Conservation (phyloP, 2,113 vertebrate species). For the Anoplopoma fimbria region DNA sequence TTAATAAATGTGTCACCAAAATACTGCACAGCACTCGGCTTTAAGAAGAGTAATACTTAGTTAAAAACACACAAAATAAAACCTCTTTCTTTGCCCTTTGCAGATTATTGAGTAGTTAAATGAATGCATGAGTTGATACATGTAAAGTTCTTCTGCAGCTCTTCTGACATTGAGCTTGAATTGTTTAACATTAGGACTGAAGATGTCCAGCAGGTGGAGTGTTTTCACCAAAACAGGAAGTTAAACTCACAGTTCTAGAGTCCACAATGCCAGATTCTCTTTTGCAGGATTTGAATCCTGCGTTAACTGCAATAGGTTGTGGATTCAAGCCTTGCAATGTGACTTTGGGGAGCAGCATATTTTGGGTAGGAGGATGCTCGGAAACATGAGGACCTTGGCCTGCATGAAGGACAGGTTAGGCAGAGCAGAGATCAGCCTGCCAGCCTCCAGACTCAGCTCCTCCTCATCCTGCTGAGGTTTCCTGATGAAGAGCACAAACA, state of each 20-base stretch:
- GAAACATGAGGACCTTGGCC: constrained; percentile 94
- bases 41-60: background rate
- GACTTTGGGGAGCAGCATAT: background rate
- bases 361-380: constrained; percentile 83
- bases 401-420: constrained; percentile 93
- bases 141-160: background rate
- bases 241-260: background rate
- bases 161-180: background rate
- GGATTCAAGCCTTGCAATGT: background rate
- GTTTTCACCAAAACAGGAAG: constrained; percentile 12
- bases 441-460: constrained; percentile 88
- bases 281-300: background rate
- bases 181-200: background rate
- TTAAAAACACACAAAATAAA: background rate
- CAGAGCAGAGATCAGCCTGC: constrained; percentile 86
- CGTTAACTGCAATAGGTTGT: background rate
- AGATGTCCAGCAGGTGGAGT: constrained; percentile 36
- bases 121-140: background rate
- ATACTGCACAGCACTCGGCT: constrained; percentile 2
- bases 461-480: constrained; percentile 86
- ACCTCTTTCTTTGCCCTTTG: background rate
- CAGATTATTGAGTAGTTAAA: background rate
- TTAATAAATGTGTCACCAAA: background rate
- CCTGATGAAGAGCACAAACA: constrained; percentile 70
- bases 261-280: background rate